These are phyloP conservation scores for Andrena chrysosceles DNA, from an alignment of 2,888 invertebrate species.

Conservation along the genomic window DNA sequence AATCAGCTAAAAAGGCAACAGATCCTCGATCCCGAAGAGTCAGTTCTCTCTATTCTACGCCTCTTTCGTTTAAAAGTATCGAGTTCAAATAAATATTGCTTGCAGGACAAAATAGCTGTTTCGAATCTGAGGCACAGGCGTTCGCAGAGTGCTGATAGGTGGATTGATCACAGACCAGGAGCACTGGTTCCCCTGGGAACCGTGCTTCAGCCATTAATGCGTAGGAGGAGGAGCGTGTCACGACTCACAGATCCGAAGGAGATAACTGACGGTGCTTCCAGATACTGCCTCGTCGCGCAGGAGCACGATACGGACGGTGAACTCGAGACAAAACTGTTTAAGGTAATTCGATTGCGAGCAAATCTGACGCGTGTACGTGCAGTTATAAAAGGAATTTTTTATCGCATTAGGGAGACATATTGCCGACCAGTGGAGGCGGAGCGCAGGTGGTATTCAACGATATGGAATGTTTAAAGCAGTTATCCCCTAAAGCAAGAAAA, in stretches of 20 bases:
- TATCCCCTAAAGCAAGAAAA: conserved; percentile 88
- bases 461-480: conserved; percentile 94
- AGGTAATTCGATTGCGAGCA: conserved; percentile 85
- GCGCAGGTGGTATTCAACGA: conserved; percentile 98
- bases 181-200: conserved; percentile 94
- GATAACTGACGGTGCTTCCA: conserved; percentile 86
- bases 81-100: background rate
- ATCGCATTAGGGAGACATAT: conserved; percentile 91
- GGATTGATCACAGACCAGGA: conserved; percentile 96
- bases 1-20: conserved; percentile 50
- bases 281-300: conserved; percentile 97
- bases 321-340: conserved; percentile 96
- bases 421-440: conserved; percentile 97
- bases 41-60: conserved; percentile 11
- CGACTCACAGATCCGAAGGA: conserved; percentile 92
- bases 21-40: conserved; percentile 76
- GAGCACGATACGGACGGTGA: conserved; percentile 97
- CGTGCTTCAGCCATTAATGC: conserved; percentile 94
- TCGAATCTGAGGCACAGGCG: conserved; percentile 91
- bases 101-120: conserved; percentile 88
- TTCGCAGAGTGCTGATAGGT: conserved; percentile 92
- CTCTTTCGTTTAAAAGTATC: background rate
- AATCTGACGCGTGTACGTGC: background rate
- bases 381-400: conserved; percentile 5
- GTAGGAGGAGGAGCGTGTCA: conserved; percentile 93